Evolutionary conservation across 2,888 invertebrate species (phyloP), one percentile per base, ranked within the genome.

Genomic region (Drosophila prolongata): DNA sequence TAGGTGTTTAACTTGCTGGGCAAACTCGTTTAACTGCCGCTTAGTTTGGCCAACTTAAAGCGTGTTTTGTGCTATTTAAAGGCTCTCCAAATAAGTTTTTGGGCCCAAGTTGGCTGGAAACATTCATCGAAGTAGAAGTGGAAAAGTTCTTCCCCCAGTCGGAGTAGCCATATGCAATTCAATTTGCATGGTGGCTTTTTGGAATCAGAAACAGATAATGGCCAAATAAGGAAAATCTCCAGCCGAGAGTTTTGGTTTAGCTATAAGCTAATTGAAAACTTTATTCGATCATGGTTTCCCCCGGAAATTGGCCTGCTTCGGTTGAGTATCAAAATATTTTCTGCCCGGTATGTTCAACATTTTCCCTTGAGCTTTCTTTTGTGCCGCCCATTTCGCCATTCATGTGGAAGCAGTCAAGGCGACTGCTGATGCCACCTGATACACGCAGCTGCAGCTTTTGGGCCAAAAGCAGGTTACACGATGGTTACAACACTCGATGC

Each of bases 1-100:
- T 49, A 55, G 75, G 76, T 73, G 76, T 75, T 61, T 71, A 67
- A 80, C 37, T 46, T 67, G 54, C 46, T 38, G 66, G 47, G 65
- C 37, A 73, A 71, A 74, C 76, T 78, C 75, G 79, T 79, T 84
- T 76, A 65, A 54, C 69, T 62, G 66, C 60, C 64, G 77, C 77
- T 73, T 78, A 70, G 60, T 75, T 61, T 72, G n/a, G n/a, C 38
- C 40, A 53, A 56, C 73, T 62, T 62, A 55, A 71, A 70, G 73
- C 52, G 50, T 38, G 38, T 50, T 54, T 56, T 73, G 42, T 44
- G 37, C 44, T 37, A 40, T 49, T 69, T 56, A 19, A 40, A 11
- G 30, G 56, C 56, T 38, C 46, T 37, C 47, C 40, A 30, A 65
- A 19, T 66, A 47, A 66, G 54, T 58, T 58, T 47, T 40, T 5